These are phyloP conservation scores for Tetraodon nigroviridis DNA, from an alignment of 2,113 vertebrate species.

Conservation along the genomic window DNA sequence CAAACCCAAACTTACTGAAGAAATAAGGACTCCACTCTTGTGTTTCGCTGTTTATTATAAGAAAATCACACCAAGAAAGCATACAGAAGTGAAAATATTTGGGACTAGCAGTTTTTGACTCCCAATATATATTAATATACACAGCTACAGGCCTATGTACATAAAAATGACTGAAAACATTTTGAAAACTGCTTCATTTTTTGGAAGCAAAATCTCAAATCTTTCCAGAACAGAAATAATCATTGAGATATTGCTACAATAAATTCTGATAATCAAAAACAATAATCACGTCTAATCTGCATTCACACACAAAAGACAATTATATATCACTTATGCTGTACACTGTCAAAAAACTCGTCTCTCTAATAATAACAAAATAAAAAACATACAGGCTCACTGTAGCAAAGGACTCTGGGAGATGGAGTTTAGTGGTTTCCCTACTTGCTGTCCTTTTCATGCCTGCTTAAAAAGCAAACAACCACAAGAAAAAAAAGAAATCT, in stretches of 20 bases:
- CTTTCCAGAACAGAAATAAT: slow-evolving; percentile 11
- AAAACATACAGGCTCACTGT: slow-evolving; percentile 58
- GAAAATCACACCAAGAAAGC: slow-evolving; percentile 26
- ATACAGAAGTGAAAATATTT: slow-evolving; percentile 37
- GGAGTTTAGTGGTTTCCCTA: slow-evolving; percentile 57
- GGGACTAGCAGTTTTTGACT: slow-evolving; percentile 31
- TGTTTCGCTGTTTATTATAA: slow-evolving; percentile 45
- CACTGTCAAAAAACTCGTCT: slow-evolving; percentile 19
- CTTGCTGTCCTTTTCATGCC: not conserved
- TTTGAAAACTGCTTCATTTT: slow-evolving; percentile 10
- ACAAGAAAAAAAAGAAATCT: slow-evolving; percentile 1
- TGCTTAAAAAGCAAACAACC: not conserved
- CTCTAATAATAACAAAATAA: slow-evolving; percentile 29
- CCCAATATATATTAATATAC: slow-evolving; percentile 77
- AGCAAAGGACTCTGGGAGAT: slow-evolving; percentile 70
- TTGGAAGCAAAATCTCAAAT: not conserved
- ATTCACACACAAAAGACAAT: slow-evolving; percentile 52
- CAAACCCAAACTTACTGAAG: too few relatives aligned
- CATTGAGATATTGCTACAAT: slow-evolving; percentile 24
- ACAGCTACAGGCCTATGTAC: slow-evolving; percentile 67
- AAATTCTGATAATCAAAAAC: slow-evolving; percentile 43
- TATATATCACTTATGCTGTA: slow-evolving; percentile 26
- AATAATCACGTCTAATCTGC: slow-evolving; percentile 46
- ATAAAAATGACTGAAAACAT: slow-evolving; percentile 23
- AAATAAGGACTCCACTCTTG: too few relatives aligned